Percentiles rank a stretch among this genome's conserved stretches.
Evolutionary conservation across 2,113 vertebrate genomes (phyloP).

Genomic region (Sorex fumeus): DNA sequence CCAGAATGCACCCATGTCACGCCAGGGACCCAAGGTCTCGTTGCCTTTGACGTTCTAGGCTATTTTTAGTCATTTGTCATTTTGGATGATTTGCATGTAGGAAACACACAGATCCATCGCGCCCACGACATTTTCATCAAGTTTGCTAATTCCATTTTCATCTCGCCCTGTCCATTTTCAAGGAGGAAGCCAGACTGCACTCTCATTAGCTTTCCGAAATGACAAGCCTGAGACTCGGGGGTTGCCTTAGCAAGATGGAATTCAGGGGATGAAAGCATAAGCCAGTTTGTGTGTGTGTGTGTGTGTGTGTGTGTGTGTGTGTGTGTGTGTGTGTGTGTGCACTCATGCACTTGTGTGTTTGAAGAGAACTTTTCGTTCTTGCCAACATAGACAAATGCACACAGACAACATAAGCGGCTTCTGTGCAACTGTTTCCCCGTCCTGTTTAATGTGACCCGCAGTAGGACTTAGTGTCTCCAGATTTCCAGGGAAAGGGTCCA

Average conservation of each 20-base stretch:
- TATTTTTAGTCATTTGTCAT: background rate
- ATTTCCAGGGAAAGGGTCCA: background rate
- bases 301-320: too few species aligned
- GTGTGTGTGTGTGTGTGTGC: too few species aligned
- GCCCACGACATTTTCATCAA: background rate
- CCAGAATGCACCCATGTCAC: rapidly evolving
- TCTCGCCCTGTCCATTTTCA: background rate
- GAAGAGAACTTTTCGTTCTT: background rate
- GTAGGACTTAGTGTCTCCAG: background rate
- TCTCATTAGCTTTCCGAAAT: background rate
- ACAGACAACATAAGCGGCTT: background rate
- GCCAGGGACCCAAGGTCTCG: background rate
- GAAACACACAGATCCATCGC: background rate
- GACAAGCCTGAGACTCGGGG: background rate
- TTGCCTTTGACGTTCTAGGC: background rate
- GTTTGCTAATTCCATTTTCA: background rate
- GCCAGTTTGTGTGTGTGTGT: background rate
- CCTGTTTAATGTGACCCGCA: background rate
- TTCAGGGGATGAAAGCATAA: background rate
- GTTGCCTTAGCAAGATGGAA: background rate
- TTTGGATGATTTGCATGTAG: background rate
- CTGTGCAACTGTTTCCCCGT: too few species aligned
- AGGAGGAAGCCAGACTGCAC: background rate
- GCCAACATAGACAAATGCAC: background rate
- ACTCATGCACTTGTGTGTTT: background rate